Base-by-base conservation (phyloP, 2,888 invertebrate species). In the Ophion ventricosus region DNA sequence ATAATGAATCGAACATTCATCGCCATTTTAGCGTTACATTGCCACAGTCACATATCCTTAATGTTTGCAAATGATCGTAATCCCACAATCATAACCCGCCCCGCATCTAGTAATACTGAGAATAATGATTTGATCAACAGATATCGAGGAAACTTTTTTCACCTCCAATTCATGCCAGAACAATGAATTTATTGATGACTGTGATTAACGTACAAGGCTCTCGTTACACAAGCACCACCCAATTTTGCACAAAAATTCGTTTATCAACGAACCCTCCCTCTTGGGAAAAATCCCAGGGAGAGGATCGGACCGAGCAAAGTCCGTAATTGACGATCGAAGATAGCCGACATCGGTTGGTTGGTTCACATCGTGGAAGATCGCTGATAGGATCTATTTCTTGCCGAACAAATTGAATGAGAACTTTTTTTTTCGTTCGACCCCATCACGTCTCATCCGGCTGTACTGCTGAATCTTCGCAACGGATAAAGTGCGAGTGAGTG, bases 381-480 rank as follows among this genome's bases (percentile, higher is more conserved):
- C 74, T 57, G 82, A 82, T 82, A 82, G 54, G 61, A 78, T 66
- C 82, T 35, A 72, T 23, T 78, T 73, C 61, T 56, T 82, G 49
- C 20, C 59, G 77, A 77, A 77, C 74, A 83, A 83, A 83, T 79
- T 83, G 74, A 83, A 83, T 79, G 78, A 35, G 82, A 56, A 26
- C n/a, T 3, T 70, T 77, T 35, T 67, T 74, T 69, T 78, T 66
- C 14, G 7, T 23, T 1, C 29, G 64, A 20, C n/a, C 40, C 8
- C 63, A 66, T 76, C 40, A 26, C 43, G 43, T 72, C 29, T 59
- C 54, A 40, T 64, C 57, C 25, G 17, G 14, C 11, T 75, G n/a
- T 35, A 78, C 74, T 57, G 56, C 20, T 29, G 56, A 61, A 63
- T 70, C 69, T 43, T 11, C 56, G 54, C 56, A 61, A 54, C 61